Conservation (phyloP, 2,113 vertebrate genomes). For the Pholis gunnellus region DNA sequence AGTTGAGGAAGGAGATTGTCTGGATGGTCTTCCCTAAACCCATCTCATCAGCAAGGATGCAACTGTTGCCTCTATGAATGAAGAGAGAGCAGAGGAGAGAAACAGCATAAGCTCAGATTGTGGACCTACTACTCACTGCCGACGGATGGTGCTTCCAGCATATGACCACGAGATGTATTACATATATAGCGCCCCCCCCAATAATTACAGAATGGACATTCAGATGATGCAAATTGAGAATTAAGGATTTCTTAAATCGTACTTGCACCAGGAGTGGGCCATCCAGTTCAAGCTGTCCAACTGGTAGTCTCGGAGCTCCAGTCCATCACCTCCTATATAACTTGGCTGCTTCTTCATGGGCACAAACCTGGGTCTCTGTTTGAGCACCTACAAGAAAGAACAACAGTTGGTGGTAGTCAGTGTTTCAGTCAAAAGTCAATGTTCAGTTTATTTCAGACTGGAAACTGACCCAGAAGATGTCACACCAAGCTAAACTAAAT, state of each 20-base stretch:
- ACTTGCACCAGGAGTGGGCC: constrained; percentile 99
- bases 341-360: constrained; percentile 95
- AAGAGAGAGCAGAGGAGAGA: constrained; percentile 23
- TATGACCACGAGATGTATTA: neutral
- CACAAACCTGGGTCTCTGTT: constrained; percentile 95
- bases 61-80: constrained; percentile 91
- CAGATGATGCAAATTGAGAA: neutral
- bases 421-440: neutral
- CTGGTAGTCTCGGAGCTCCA: constrained; percentile 98
- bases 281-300: constrained; percentile 98
- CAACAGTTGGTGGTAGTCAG: neutral
- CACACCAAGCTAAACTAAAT: neutral
- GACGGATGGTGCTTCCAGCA: neutral
- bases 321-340: constrained; percentile 92
- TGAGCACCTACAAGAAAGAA: constrained; percentile 87
- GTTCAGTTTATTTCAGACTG: constrained; percentile 4
- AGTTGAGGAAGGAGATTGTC: constrained; percentile 97
- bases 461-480: neutral
- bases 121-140: neutral
- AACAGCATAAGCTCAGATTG: neutral
- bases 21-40: constrained; percentile 98
- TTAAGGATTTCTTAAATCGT: constrained; percentile 68
- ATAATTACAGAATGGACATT: constrained; percentile 6
- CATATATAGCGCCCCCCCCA: neutral
- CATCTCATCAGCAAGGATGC: constrained; percentile 99